Evolutionary conservation across 2,113 vertebrate genomes (phyloP).

Genomic region (Siniperca chuatsi): DNA sequence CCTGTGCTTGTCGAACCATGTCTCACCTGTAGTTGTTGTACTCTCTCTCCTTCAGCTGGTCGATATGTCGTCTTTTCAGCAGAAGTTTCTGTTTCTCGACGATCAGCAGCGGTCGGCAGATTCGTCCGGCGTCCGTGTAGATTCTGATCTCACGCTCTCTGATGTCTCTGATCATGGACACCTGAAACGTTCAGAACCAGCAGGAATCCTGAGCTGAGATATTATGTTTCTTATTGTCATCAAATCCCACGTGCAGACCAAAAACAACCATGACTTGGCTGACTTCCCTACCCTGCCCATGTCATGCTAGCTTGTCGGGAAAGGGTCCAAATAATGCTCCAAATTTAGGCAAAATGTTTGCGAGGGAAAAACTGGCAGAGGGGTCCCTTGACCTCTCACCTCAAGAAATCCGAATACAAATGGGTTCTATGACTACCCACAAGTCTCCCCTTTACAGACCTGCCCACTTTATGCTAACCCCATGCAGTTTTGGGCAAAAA

Average conservation of each 20-base stretch:
- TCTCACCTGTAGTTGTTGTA: constrained; percentile 98
- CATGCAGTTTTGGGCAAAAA: too few species aligned
- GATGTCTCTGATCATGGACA: constrained; percentile 99
- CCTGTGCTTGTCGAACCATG: neutral
- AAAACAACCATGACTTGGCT: too few species aligned
- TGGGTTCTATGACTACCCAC: too few species aligned
- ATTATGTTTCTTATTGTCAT: neutral
- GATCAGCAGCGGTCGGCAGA: constrained; percentile 95
- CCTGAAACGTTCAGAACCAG: constrained; percentile 77
- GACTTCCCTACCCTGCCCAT: too few species aligned
- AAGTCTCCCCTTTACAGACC: too few species aligned
- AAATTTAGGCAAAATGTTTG: too few species aligned
- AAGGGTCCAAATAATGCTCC: too few species aligned
- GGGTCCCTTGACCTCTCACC: too few species aligned
- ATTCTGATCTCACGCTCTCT: constrained; percentile 97
- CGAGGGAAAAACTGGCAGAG: too few species aligned
- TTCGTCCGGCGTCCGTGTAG: constrained; percentile 96
- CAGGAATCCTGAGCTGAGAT: neutral
- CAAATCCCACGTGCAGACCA: neutral
- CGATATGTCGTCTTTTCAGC: constrained; percentile 97
- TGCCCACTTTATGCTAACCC: too few species aligned
- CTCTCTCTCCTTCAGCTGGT: constrained; percentile 96
- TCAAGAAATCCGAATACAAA: too few species aligned
- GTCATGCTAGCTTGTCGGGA: too few species aligned
- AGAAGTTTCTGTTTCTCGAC: constrained; percentile 98